Evolutionary conservation across 2,888 invertebrate species (phyloP), one percentile per base, ranked within the genome.

Genomic region (Eustalomyia histrio): DNA sequence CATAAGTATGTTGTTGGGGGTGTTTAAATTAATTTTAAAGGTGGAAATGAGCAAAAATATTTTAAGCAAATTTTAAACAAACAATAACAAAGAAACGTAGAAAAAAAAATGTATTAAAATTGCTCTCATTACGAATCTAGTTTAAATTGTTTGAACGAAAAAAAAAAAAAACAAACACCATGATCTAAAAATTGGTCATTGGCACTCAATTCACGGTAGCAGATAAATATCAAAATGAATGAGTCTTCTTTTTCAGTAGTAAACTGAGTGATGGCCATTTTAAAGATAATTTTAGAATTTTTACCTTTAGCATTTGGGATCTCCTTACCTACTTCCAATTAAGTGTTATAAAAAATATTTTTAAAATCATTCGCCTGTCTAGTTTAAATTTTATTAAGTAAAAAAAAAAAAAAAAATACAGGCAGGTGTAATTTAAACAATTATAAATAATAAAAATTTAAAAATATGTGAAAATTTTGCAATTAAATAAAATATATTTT

Each of bases 141-240:
- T 71, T 78, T 61, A 81, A 18, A 53, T 35, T 52, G 53, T 35
- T 21, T 55, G 14, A 8, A 39, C 18, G 33, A 55, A 47, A 58
- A 67, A 78, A 68, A n/a, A n/a, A n/a, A n/a, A n/a, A n/a, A n/a
- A n/a, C n/a, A n/a, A n/a, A 24, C 71, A 78, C 78, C 81, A 69
- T 78, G 81, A 81, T 75, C 81, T 58, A 81, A 71, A 81, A 81
- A 67, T 57, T 78, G 81, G 67, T 75, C 81, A 81, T 81, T 81
- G 81, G 78, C 74, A 78, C 21, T 71, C 50, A 52, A 24, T 29
- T 29, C n/a, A 78, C 78, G 69, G 69, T 74, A 78, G 81, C 69
- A 60, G 4, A 65, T 33, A 18, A 10, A 14, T 24, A 18, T 43
- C 29, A 8, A 14, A 69, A 58, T 18, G 39, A 78, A 81, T 81